These are phyloP conservation scores for Chloromyia formosa DNA, from an alignment of 2,888 invertebrate species.

Conservation along the genomic window DNA sequence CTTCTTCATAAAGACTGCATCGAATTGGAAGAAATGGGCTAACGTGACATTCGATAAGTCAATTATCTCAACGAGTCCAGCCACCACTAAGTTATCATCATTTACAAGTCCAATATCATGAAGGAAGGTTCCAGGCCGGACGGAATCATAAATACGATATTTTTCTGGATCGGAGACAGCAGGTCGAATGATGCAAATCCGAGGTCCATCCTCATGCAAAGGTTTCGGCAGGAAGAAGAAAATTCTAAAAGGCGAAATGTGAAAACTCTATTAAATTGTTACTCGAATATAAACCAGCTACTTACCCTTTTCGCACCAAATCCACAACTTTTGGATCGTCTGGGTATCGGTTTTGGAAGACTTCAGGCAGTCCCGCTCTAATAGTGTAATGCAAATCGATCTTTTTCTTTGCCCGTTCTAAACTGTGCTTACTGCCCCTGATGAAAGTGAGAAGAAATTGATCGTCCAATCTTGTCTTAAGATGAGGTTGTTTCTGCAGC, in stretches of 20 bases:
- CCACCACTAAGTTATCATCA: conserved; percentile 66
- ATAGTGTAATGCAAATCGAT: conserved; percentile 69
- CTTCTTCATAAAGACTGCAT: conserved; percentile 67
- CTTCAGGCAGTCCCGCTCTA: conserved; percentile 68
- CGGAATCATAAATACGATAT: conserved; percentile 62
- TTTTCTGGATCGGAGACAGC: conserved; percentile 63
- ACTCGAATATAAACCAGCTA: background rate
- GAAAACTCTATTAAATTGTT: no score
- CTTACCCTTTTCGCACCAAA: conserved; percentile 55
- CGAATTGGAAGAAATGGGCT: conserved; percentile 65
- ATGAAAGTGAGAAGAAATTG: conserved; percentile 67
- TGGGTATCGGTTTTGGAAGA: conserved; percentile 62
- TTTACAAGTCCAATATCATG: conserved; percentile 67
- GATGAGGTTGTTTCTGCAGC: conserved; percentile 65
- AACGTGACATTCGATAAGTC: conserved; percentile 66
- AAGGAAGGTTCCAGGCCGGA: conserved; percentile 67
- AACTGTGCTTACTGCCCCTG: conserved; percentile 66
- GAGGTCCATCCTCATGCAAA: conserved; percentile 60
- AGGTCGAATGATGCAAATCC: conserved; percentile 64
- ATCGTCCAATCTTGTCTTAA: conserved; percentile 58
- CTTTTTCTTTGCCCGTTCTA: conserved; percentile 67
- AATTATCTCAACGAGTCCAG: conserved; percentile 65
- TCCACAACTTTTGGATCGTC: conserved; percentile 49
- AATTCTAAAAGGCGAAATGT: background rate
- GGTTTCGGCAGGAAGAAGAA: conserved; percentile 50